Conservation (phyloP, 2,888 invertebrate species). For the Andrena bucephala region DNA sequence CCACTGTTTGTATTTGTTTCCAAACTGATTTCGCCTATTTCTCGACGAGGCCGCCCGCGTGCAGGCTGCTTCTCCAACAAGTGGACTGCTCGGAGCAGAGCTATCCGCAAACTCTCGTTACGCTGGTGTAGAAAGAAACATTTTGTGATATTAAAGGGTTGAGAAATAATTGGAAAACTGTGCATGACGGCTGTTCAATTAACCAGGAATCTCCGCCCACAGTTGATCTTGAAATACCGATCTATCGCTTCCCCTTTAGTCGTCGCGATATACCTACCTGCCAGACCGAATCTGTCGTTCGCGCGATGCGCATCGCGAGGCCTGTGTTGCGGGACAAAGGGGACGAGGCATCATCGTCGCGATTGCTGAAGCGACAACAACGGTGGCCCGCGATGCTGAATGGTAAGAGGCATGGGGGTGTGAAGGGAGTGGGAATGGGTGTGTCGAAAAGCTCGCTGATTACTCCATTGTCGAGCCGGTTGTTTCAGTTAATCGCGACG, state of each 20-base stretch:
- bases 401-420: conserved; percentile 58
- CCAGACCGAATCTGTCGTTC: conserved; percentile 15
- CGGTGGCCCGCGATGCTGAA: conserved; percentile 62
- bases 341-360: conserved; percentile 65
- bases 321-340: conserved; percentile 59
- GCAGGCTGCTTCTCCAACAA: neutral
- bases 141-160: too few species aligned
- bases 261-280: neutral
- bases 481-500: conserved; percentile 82
- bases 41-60: neutral
- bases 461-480: conserved; percentile 80
- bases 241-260: too few species aligned
- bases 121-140: neutral
- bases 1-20: conserved; percentile 43
- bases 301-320: conserved; percentile 25
- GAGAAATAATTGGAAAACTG: too few species aligned
- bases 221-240: neutral
- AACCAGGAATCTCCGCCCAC: too few species aligned
- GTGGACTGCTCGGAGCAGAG: neutral
- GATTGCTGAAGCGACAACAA: conserved; percentile 77
- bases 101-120: neutral
- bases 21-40: neutral
- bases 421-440: conserved; percentile 42
- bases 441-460: conserved; percentile 81
- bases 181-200: too few species aligned